These are phyloP conservation scores for Coturnix japonica DNA, from an alignment of 2,113 vertebrate genomes.

Conservation along the genomic window DNA sequence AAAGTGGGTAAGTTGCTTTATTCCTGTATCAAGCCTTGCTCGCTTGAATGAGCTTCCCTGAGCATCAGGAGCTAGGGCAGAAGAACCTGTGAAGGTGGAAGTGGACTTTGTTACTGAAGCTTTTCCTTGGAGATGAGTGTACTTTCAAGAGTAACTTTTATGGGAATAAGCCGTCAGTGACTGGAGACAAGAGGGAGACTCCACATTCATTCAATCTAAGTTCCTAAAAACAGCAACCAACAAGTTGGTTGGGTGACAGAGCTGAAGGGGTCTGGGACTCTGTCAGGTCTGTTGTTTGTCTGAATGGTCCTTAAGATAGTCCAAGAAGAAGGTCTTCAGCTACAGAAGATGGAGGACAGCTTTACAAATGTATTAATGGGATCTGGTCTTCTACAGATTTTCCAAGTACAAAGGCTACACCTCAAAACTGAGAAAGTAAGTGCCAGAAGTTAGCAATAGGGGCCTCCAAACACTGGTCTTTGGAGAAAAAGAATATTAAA, in stretches of 20 bases:
- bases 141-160: neutral
- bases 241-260: neutral
- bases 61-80: accelerated
- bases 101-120: neutral
- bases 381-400: neutral
- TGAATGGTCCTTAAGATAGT: neutral
- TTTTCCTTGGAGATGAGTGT: neutral
- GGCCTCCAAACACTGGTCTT: neutral
- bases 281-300: neutral
- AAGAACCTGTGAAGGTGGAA: neutral
- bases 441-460: neutral
- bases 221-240: neutral
- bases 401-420: neutral
- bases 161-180: neutral
- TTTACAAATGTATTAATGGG: neutral
- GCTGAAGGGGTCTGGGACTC: neutral
- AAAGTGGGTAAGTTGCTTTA: neutral
- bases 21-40: neutral
- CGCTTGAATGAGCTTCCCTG: neutral
- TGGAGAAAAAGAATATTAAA: neutral
- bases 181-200: neutral
- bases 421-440: neutral
- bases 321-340: neutral
- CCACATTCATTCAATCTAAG: neutral
- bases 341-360: neutral